Evolutionary conservation across 2,888 invertebrate species (phyloP).

Genomic region (Blomia tropicalis): DNA sequence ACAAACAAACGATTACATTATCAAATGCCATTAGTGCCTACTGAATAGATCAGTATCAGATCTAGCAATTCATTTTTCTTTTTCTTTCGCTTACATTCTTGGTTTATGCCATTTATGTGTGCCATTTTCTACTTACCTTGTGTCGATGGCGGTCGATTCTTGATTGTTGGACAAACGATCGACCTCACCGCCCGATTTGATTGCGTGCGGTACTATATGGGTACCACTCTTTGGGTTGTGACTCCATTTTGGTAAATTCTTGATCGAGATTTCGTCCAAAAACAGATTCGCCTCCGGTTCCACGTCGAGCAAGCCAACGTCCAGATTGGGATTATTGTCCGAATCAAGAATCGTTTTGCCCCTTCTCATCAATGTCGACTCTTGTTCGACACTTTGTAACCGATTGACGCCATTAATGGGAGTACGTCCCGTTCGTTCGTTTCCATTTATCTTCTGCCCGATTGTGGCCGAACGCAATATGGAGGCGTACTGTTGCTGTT

Average conservation of each 20-base stretch:
- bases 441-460: background rate
- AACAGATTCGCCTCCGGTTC: conserved; percentile 10
- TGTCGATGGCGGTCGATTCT: background rate
- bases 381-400: background rate
- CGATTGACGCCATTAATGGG: background rate
- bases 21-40: too few relatives aligned
- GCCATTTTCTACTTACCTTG: background rate
- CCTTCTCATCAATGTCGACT: background rate
- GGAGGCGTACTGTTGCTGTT: too few relatives aligned
- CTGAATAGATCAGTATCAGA: too few relatives aligned
- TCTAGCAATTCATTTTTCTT: too few relatives aligned
- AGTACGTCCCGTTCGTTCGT: background rate
- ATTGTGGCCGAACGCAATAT: background rate
- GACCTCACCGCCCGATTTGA: background rate
- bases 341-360: background rate
- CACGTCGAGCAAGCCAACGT: background rate
- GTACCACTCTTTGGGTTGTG: background rate
- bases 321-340: conserved; percentile 2
- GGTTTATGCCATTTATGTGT: too few relatives aligned
- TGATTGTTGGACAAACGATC: too few relatives aligned
- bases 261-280: background rate
- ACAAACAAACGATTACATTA: too few relatives aligned
- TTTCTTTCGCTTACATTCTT: too few relatives aligned
- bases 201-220: background rate
- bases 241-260: background rate